Evolutionary conservation across 2,113 vertebrate genomes (phyloP).

Genomic region (Gymnorhina tibicen): DNA sequence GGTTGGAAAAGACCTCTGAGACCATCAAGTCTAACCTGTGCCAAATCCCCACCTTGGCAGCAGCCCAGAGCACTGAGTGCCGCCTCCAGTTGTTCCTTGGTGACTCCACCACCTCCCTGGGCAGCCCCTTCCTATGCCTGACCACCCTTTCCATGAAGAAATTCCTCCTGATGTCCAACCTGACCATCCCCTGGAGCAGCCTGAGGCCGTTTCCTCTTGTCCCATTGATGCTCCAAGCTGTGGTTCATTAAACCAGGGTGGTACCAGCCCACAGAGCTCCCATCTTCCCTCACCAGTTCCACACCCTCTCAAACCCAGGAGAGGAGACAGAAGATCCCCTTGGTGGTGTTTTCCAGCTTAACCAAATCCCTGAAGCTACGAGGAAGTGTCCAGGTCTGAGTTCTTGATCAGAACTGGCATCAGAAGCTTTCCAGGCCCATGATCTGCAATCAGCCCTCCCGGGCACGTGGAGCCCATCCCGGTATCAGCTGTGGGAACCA

Average conservation of each 20-base stretch:
- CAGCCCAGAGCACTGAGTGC: neutral
- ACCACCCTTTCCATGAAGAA: neutral
- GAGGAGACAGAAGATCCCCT: neutral
- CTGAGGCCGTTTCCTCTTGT: neutral
- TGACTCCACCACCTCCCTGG: neutral
- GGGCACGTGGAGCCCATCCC: fast-evolving
- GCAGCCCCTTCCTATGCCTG: neutral
- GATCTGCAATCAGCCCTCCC: neutral
- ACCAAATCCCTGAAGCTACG: fast-evolving
- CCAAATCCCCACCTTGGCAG: fast-evolving
- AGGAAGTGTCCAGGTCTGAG: neutral
- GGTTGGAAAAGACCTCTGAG: neutral
- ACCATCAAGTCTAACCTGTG: neutral
- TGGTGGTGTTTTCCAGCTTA: neutral
- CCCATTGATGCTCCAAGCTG: fast-evolving
- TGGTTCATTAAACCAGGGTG: neutral
- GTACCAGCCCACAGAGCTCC: neutral
- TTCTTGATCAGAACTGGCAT: neutral
- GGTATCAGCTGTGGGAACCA: neutral
- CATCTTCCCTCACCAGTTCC: neutral
- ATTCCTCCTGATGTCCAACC: neutral
- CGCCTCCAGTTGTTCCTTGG: neutral
- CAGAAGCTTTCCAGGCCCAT: neutral
- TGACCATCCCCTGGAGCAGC: neutral
- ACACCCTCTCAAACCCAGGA: neutral